Evolutionary conservation across 2,888 invertebrate genomes (phyloP).

Genomic region (Tholera decimalis): DNA sequence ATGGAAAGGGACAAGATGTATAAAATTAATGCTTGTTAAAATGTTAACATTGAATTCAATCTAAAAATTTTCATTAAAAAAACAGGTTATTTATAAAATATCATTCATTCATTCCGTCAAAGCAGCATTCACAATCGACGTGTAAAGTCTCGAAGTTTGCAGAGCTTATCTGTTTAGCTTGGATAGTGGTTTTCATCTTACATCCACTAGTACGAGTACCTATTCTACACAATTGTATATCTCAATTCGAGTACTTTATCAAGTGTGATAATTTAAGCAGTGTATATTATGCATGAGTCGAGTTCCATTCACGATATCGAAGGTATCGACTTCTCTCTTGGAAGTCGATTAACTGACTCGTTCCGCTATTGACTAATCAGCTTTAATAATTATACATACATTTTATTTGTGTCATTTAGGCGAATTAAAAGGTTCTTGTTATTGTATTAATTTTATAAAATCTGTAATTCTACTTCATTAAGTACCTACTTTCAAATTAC

Average conservation of each 20-base stretch:
- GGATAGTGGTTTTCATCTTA: constrained; percentile 7
- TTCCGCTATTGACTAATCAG: constrained; percentile 26
- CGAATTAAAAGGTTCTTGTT: constrained; percentile 14
- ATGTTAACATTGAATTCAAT: too few relatives aligned
- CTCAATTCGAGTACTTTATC: constrained; percentile 33
- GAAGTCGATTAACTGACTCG: constrained; percentile 28
- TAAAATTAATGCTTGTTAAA: too few relatives aligned
- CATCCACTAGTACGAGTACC: not conserved
- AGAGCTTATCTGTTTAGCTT: constrained; percentile 7
- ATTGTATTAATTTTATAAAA: constrained; percentile 9
- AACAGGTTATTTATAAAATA: not conserved
- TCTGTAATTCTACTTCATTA: not conserved
- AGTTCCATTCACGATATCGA: constrained; percentile 34
- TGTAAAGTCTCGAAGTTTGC: too few relatives aligned
- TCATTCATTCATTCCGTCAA: not conserved
- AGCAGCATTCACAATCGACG: not conserved
- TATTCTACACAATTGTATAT: constrained; percentile 13
- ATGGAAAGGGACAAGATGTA: not conserved
- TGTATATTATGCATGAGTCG: constrained; percentile 30
- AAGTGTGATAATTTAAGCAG: constrained; percentile 31
- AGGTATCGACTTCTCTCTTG: constrained; percentile 20
- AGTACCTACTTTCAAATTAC: not conserved
- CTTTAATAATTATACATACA: constrained; percentile 36
- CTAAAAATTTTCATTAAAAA: not conserved
- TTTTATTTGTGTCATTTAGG: constrained; percentile 16